Percentiles rank a stretch among this genome's conserved stretches.
phyloP scores from a whole-genome alignment of 30 jellyfish, hydroid and myxozoan genomes.

The Euphysa ruthae region DNA sequence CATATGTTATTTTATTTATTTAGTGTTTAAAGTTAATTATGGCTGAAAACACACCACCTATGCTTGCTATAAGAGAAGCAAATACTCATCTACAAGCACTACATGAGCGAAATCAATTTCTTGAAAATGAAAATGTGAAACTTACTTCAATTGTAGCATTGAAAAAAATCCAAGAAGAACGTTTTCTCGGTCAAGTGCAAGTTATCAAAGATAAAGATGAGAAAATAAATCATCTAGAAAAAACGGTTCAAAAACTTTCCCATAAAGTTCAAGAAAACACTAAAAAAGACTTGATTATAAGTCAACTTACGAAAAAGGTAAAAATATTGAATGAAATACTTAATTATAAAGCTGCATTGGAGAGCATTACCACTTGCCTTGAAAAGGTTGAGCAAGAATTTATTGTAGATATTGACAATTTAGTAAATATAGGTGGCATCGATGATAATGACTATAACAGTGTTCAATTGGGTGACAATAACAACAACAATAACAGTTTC shows the following conservation, averaged over 20 bases:
- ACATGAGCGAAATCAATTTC: constrained; percentile 6
- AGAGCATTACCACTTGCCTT: constrained; percentile 7
- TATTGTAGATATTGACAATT: constrained; percentile 16
- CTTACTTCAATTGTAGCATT: constrained; percentile 1
- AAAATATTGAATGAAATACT: constrained; percentile 11
- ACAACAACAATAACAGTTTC: no score
- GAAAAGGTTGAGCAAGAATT: constrained; percentile 16
- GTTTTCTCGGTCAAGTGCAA: constrained; percentile 5
- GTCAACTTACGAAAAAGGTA: constrained; percentile 5
- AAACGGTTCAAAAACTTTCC: background rate
- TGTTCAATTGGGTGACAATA: no score
- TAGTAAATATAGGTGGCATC: background rate
- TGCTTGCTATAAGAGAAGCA: constrained; percentile 22
- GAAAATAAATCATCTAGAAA: background rate
- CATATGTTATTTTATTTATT: no score
- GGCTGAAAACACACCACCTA: constrained; percentile 6
- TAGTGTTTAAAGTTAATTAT: no score
- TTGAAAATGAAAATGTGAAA: background rate
- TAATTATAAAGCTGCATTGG: constrained; percentile 13
- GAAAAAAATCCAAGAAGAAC: constrained; percentile 14
- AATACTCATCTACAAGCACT: constrained; percentile 19
- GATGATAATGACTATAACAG: background rate
- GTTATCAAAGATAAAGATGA: background rate
- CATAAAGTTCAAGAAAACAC: background rate
- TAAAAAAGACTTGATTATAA: constrained; percentile 3